Percentiles rank a stretch among this genome's conserved stretches.
Conservation (phyloP, 2,797 vertebrate species). For the Simalia tracyae region DNA sequence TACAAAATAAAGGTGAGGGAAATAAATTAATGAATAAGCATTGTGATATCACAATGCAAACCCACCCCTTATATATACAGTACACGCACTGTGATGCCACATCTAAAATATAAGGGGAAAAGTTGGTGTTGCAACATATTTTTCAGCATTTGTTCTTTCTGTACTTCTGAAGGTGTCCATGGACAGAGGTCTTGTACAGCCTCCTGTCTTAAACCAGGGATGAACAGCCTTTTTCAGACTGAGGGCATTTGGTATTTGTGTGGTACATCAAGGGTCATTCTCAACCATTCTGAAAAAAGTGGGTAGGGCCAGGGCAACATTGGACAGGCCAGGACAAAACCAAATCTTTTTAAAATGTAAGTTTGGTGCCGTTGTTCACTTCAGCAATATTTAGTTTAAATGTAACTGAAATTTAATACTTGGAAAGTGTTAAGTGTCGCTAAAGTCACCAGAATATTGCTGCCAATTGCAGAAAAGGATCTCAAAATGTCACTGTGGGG, state of each 20-base stretch:
- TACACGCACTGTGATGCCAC: neutral
- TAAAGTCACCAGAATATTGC: neutral
- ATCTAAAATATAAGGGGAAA: neutral
- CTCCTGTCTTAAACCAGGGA: neutral
- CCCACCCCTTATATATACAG: neutral
- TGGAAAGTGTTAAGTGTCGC: neutral
- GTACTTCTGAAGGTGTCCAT: neutral
- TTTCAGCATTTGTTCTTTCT: neutral
- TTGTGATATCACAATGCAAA: neutral
- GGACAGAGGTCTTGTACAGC: neutral
- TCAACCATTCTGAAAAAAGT: neutral
- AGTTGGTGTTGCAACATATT: neutral
- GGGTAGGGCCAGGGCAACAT: neutral
- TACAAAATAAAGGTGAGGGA: neutral
- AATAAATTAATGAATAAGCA: neutral
- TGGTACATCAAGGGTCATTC: neutral
- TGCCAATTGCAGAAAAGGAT: neutral
- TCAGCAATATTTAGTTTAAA: neutral
- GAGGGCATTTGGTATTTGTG: neutral
- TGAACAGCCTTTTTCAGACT: neutral
- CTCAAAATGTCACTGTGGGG: neutral
- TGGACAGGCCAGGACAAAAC: neutral
- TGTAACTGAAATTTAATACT: neutral
- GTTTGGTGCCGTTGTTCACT: neutral
- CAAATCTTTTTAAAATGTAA: neutral